Conservation (phyloP, 64 coral and sea anemone species). For the Anthopleura sola region DNA sequence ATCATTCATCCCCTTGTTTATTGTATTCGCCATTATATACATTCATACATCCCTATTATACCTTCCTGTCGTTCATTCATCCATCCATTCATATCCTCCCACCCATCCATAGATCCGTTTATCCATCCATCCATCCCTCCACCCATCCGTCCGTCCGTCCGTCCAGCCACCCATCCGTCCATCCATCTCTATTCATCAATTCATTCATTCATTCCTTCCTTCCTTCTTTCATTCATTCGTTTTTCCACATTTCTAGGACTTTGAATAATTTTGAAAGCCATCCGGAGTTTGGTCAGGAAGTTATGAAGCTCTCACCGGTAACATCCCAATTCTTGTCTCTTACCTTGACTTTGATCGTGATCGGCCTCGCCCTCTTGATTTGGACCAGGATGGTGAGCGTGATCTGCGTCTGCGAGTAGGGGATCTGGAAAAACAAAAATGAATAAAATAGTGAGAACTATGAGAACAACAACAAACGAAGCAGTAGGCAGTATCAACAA, state of each 20-base stretch:
- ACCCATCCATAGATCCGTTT: background rate
- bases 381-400: slow-evolving; percentile 59
- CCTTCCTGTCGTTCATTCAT: background rate
- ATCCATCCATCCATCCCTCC: background rate
- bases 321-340: background rate
- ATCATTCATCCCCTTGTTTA: too few relatives aligned
- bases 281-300: too few relatives aligned
- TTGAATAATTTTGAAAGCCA: too few relatives aligned
- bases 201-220: background rate
- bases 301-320: too few relatives aligned
- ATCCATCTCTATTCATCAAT: too few relatives aligned
- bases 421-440: slow-evolving; percentile 27
- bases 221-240: too few relatives aligned
- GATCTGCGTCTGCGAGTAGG: slow-evolving; percentile 33
- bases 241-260: too few relatives aligned
- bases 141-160: too few relatives aligned
- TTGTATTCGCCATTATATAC: background rate
- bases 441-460: background rate
- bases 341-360: slow-evolving; percentile 66
- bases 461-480: background rate
- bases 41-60: too few relatives aligned
- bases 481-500: too few relatives aligned
- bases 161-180: background rate
- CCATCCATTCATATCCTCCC: background rate
- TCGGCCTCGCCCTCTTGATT: slow-evolving; percentile 45